Evolutionary conservation across 2,113 vertebrate species (phyloP).

Genomic region (Malurus elegans): DNA sequence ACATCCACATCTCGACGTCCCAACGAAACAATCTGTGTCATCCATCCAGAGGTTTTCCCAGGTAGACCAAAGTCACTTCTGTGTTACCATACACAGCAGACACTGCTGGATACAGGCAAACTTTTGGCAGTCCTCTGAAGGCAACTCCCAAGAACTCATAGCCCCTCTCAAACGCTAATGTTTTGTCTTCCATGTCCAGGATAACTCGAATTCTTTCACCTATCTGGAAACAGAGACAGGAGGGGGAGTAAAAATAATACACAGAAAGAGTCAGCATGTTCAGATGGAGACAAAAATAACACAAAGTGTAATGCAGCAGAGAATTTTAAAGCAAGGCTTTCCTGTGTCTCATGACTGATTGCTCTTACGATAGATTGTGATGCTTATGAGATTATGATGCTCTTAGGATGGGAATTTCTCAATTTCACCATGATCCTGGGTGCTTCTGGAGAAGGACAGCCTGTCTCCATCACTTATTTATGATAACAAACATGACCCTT

Average conservation of each 20-base stretch:
- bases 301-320: fast-evolving
- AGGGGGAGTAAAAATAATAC: not conserved
- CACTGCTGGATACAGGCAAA: constrained; percentile 96
- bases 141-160: constrained; percentile 98
- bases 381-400: not conserved
- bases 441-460: not conserved
- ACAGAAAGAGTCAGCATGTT: not conserved
- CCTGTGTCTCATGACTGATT: not conserved
- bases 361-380: not conserved
- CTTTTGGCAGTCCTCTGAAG: constrained; percentile 95
- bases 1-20: constrained; percentile 47
- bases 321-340: not conserved
- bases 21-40: constrained; percentile 64
- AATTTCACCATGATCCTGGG: not conserved
- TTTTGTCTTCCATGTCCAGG: constrained; percentile 99
- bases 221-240: constrained; percentile 81
- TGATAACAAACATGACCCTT: fast-evolving
- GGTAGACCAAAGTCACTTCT: constrained; percentile 99
- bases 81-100: constrained; percentile 99
- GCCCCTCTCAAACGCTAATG: constrained; percentile 95
- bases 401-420: fast-evolving
- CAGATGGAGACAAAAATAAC: not conserved
- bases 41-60: constrained; percentile 96
- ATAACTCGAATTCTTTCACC: constrained; percentile 98
- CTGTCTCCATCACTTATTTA: too few species aligned